These are phyloP conservation scores for Turnix velox DNA, from an alignment of 2,113 vertebrate genomes.

Conservation along the genomic window DNA sequence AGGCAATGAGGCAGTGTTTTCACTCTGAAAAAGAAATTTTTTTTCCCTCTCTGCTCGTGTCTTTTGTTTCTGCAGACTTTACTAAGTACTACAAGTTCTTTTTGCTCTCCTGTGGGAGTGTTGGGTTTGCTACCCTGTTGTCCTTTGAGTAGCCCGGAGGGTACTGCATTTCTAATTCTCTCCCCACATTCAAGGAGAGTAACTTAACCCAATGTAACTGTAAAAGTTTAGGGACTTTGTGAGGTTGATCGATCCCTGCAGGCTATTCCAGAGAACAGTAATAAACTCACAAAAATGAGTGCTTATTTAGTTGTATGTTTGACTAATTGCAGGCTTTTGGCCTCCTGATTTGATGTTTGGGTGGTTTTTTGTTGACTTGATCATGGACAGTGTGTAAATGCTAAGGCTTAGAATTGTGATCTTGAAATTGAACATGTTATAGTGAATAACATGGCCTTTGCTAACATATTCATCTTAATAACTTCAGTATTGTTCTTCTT, in stretches of 20 bases:
- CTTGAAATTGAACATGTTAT: neutral
- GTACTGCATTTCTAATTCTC: neutral
- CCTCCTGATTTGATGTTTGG: neutral
- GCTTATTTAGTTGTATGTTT: neutral
- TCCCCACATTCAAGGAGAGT: neutral
- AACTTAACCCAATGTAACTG: neutral
- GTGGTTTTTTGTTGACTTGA: neutral
- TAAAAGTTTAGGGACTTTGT: neutral
- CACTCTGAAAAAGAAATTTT: neutral
- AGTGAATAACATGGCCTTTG: neutral
- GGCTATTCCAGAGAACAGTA: neutral
- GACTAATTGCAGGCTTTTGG: neutral
- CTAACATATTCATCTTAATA: neutral
- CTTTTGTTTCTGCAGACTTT: neutral
- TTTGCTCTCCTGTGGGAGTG: neutral
- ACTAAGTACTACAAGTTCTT: neutral
- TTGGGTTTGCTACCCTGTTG: neutral
- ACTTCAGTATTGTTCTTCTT: neutral
- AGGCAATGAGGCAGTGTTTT: neutral
- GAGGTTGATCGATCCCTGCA: neutral
- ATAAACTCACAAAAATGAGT: neutral
- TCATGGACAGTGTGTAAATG: neutral
- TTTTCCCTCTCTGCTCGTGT: neutral
- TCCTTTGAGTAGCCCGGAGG: neutral
- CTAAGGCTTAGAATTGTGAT: neutral